These are phyloP conservation scores for Epinotia bilunana DNA, from an alignment of 2,888 invertebrate species.

Conservation along the genomic window DNA sequence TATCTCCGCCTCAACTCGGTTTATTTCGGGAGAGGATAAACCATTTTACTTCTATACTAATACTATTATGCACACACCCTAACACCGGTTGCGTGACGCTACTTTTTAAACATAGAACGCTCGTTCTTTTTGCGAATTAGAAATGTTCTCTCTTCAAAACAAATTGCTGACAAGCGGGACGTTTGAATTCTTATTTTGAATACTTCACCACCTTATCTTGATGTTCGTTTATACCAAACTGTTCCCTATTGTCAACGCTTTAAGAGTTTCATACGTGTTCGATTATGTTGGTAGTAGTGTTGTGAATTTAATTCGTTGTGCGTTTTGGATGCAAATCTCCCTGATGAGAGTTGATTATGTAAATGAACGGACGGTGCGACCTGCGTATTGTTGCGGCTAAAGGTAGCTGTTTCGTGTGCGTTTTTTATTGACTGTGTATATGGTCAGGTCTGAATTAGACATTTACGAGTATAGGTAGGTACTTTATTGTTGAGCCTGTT, in stretches of 20 bases:
- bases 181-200: conserved; percentile 77
- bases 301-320: conserved; percentile 70
- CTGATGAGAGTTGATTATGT: conserved; percentile 79
- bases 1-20: too few relatives aligned
- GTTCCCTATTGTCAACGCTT: conserved; percentile 40
- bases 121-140: conserved; percentile 83
- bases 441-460: conserved; percentile 12
- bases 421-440: conserved; percentile 27
- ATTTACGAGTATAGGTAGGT: neutral
- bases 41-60: too few relatives aligned
- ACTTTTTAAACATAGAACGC: conserved; percentile 80
- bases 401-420: conserved; percentile 35
- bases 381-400: conserved; percentile 61
- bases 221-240: neutral
- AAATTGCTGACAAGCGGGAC: conserved; percentile 83
- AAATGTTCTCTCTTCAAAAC: conserved; percentile 83
- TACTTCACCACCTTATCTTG: conserved; percentile 55
- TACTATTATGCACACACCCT: conserved; percentile 50
- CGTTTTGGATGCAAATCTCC: conserved; percentile 76
- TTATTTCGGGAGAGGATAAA: too few relatives aligned
- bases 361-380: conserved; percentile 65
- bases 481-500: neutral
- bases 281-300: conserved; percentile 53
- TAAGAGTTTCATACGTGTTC: conserved; percentile 52
- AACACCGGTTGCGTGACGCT: conserved; percentile 76